Base-by-base conservation (phyloP, 1,140 invertebrate species). In the Bombus superbus region DNA sequence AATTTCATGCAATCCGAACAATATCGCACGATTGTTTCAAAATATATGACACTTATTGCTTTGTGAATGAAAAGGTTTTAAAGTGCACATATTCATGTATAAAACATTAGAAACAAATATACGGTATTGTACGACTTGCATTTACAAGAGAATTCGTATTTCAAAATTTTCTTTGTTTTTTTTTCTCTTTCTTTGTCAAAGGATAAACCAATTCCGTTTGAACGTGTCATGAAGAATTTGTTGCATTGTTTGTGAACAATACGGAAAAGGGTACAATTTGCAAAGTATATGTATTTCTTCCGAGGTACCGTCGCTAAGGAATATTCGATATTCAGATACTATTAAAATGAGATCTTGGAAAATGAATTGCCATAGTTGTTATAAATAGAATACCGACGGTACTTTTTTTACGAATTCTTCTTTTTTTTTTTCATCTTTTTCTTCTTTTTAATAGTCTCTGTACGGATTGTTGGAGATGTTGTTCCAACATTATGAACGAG, bases 381-480 rank as follows among this genome's bases (percentile, higher is more conserved):
- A 28, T 11, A 71, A 1, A 72, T 68, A 59, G 75, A 53, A 18
- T 42, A 1, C 64, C 25, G 74, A 78, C 81, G 81, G 64, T 69
- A 78, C 64, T 84, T 44, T 84, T 73, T 47, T 13, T 84, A 68
- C 35, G 35, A 66, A 62, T 79, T 79, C 80, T 86, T 77, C 9
- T 83, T 68, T 47, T 68, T 62, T 47, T 59, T 83, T 77, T 85
- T 85, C 69, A 69, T 83, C 81, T 66, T 72, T 71, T 81, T 71
- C 42, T 66, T 69, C 42, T 57, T 83, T 84, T 85, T 32, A 69
- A 83, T 72, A 59, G 35, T 69, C 83, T 69, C 81, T 42, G 32
- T 10, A 80, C 35, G 62, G 10, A 47, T 78, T 77, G 89, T 86
- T 83, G 89, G 81, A 88, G 88, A 83, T 90, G 77, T 89, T 80